These are phyloP conservation scores for Coryphaenoides rupestris DNA, from an alignment of 2,113 vertebrate species.

Conservation along the genomic window DNA sequence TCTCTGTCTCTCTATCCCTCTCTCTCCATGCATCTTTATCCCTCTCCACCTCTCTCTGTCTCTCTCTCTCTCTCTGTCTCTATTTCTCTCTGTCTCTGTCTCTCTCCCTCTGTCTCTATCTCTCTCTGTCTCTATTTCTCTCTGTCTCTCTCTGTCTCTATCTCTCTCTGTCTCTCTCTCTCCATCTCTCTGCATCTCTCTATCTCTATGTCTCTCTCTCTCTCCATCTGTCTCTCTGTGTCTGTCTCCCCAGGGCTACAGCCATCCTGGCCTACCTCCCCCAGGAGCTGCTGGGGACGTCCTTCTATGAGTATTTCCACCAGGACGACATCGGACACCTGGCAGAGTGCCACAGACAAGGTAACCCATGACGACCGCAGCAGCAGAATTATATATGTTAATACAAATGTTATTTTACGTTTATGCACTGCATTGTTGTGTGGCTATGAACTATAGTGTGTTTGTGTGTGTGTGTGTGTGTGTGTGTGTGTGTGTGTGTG, in stretches of 20 bases:
- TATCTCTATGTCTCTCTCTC: slow-evolving; percentile 13
- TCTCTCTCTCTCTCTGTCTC: background rate
- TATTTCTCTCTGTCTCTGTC: too few species aligned
- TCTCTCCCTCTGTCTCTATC: background rate
- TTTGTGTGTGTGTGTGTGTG: too few species aligned
- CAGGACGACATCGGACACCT: slow-evolving; percentile 96
- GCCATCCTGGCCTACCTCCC: slow-evolving; percentile 96
- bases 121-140: background rate
- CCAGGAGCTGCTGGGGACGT: slow-evolving; percentile 96
- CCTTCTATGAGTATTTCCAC: slow-evolving; percentile 98
- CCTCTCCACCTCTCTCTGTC: too few species aligned
- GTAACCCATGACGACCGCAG: slow-evolving; percentile 56
- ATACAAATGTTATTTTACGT: background rate
- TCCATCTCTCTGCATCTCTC: too few species aligned
- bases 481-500: too few species aligned
- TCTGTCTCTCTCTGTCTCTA: background rate
- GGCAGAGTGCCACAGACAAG: slow-evolving; percentile 96
- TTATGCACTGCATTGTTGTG: background rate
- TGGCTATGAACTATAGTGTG: background rate
- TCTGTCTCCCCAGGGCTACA: slow-evolving; percentile 82
- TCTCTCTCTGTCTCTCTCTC: background rate
- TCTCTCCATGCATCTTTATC: too few species aligned
- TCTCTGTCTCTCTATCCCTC: too few species aligned
- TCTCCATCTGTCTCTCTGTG: background rate
- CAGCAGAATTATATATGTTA: background rate